Evolutionary conservation across 1,140 invertebrate species (phyloP).

Genomic region (Magallana gigas): DNA sequence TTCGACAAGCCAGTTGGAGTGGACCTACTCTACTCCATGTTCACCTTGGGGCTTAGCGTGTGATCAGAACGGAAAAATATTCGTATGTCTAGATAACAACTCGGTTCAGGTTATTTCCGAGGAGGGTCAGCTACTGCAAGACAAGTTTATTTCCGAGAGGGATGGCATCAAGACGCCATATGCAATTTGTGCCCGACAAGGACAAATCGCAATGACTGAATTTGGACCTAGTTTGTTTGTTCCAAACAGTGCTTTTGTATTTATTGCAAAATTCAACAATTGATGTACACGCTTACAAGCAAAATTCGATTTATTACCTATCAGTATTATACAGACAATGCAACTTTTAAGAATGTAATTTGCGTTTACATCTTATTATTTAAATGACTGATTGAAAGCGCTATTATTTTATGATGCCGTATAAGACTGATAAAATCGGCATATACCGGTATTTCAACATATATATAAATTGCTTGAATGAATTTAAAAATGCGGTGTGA

Average conservation of each 20-base stretch:
- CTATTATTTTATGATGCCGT: too few relatives aligned
- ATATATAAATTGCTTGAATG: too few relatives aligned
- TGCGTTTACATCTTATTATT: too few relatives aligned
- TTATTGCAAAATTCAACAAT: slow-evolving; percentile 6
- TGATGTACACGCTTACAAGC: not conserved
- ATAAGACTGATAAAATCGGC: too few relatives aligned
- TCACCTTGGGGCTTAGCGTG: slow-evolving; percentile 54
- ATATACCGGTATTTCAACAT: too few relatives aligned
- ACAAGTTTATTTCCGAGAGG: slow-evolving; percentile 47
- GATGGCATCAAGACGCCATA: slow-evolving; percentile 54
- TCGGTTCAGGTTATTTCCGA: slow-evolving; percentile 51
- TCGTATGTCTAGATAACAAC: slow-evolving; percentile 53
- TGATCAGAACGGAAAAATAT: slow-evolving; percentile 49
- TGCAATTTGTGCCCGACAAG: slow-evolving; percentile 47
- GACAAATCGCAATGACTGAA: slow-evolving; percentile 52
- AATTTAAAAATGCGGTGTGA: too few relatives aligned
- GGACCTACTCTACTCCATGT: slow-evolving; percentile 51
- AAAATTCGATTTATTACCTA: not conserved
- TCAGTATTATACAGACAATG: not conserved
- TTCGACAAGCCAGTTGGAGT: slow-evolving; percentile 49
- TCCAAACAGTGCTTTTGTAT: slow-evolving; percentile 50
- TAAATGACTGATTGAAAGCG: too few relatives aligned
- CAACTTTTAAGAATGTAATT: not conserved
- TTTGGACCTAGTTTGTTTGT: slow-evolving; percentile 56
- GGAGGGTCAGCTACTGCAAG: slow-evolving; percentile 46